Conservation (phyloP, 2,113 vertebrate species). For the Albula glossodonta region DNA sequence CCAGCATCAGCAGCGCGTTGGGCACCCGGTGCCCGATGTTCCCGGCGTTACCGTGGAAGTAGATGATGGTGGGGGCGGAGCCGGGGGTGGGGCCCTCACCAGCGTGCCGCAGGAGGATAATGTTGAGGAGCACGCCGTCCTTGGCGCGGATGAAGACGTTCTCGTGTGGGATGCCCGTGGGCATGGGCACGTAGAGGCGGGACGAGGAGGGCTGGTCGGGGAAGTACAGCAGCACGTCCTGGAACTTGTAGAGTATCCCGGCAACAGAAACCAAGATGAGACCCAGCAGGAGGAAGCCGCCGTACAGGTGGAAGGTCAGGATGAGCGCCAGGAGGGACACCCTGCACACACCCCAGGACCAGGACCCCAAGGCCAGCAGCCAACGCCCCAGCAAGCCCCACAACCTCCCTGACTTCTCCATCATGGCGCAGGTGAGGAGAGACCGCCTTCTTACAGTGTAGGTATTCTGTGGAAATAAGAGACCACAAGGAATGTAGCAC, state of each 20-base stretch:
- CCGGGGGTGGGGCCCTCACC: slow-evolving; percentile 76
- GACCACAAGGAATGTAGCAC: not conserved
- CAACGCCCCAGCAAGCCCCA: slow-evolving; percentile 87
- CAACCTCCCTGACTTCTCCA: slow-evolving; percentile 97
- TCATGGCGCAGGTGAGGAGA: slow-evolving; percentile 55
- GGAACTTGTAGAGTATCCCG: slow-evolving; percentile 95
- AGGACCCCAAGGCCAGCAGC: slow-evolving; percentile 82
- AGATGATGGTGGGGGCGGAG: slow-evolving; percentile 83
- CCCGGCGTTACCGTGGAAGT: slow-evolving; percentile 97
- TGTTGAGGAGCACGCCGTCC: slow-evolving; percentile 92
- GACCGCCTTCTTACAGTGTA: not conserved
- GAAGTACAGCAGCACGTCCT: slow-evolving; percentile 96
- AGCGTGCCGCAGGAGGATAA: slow-evolving; percentile 91
- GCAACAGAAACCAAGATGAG: slow-evolving; percentile 91
- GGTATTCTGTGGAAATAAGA: not conserved
- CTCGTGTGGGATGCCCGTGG: slow-evolving; percentile 94
- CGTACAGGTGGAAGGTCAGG: slow-evolving; percentile 95
- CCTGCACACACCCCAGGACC: slow-evolving; percentile 94
- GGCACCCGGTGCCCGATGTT: slow-evolving; percentile 96
- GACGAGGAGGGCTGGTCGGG: slow-evolving; percentile 97
- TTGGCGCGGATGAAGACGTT: slow-evolving; percentile 94
- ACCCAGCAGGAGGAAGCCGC: slow-evolving; percentile 84
- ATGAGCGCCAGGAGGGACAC: slow-evolving; percentile 95
- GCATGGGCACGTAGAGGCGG: slow-evolving; percentile 95
- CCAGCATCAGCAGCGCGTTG: slow-evolving; percentile 95